Conservation (phyloP, 1,140 invertebrate genomes). For the Drosophila micromelanica region DNA sequence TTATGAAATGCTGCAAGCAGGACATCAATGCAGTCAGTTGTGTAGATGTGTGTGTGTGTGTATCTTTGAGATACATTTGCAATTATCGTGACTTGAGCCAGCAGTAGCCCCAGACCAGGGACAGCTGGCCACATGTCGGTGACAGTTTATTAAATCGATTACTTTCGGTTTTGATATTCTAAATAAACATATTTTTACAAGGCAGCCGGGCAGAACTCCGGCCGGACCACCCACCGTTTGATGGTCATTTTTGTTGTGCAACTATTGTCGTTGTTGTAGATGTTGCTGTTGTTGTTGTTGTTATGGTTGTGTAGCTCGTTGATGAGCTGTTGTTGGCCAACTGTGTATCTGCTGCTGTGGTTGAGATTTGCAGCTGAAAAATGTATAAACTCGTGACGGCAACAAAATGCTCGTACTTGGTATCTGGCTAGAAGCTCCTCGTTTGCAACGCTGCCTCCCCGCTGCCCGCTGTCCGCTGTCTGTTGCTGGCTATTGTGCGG, state of each 20-base stretch:
- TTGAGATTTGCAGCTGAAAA: slow-evolving; percentile 61
- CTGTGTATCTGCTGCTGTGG: slow-evolving; percentile 28
- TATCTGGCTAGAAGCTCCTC: slow-evolving; percentile 11
- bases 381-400: slow-evolving; percentile 61
- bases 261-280: slow-evolving; percentile 11
- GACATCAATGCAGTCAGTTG: slow-evolving; percentile 65
- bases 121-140: slow-evolving; percentile 74
- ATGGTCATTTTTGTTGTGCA: slow-evolving; percentile 40
- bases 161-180: slow-evolving; percentile 84
- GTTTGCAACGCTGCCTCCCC: neutral
- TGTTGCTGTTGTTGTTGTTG: slow-evolving; percentile 6
- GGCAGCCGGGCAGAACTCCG: slow-evolving; percentile 8
- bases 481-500: slow-evolving; percentile 1
- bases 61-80: slow-evolving; percentile 80
- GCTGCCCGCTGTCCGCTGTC: neutral
- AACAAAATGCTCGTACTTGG: slow-evolving; percentile 36
- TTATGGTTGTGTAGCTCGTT: slow-evolving; percentile 1
- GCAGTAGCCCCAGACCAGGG: slow-evolving; percentile 35
- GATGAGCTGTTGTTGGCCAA: slow-evolving; percentile 31
- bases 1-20: slow-evolving; percentile 70
- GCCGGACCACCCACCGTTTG: slow-evolving; percentile 58
- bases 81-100: slow-evolving; percentile 83
- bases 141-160: slow-evolving; percentile 84
- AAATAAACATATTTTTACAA: slow-evolving; percentile 81
- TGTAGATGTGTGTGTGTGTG: slow-evolving; percentile 48